phyloP scores from a whole-genome alignment of 2,888 invertebrate species.

The Lasioglossum zephyrum region DNA sequence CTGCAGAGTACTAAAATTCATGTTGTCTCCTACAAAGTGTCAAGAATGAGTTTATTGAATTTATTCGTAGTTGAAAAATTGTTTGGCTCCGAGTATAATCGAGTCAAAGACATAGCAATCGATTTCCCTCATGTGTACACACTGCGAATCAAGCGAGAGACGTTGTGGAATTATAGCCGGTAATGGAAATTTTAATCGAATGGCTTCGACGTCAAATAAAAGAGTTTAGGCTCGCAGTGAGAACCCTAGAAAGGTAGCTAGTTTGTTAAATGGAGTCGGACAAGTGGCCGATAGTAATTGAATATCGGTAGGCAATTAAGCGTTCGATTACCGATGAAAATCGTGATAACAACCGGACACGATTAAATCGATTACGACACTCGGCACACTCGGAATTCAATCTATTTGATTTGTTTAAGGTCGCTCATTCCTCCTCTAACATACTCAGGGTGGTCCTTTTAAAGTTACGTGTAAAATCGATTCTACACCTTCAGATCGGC shows the following conservation, averaged over 20 bases:
- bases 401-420: not conserved
- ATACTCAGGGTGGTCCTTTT: not conserved
- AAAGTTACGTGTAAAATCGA: too few species aligned
- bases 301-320: slow-evolving; percentile 64
- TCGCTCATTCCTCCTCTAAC: not conserved
- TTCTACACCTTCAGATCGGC: too few species aligned
- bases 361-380: slow-evolving; percentile 43
- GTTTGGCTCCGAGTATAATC: too few species aligned
- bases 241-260: slow-evolving; percentile 12
- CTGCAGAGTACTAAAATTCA: not conserved
- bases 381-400: not conserved
- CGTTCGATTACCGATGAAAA: slow-evolving; percentile 50
- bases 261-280: slow-evolving; percentile 45
- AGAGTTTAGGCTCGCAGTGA: not conserved
- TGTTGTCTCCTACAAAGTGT: too few species aligned
- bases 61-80: not conserved
- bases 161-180: slow-evolving; percentile 32
- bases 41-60: not conserved
- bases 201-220: slow-evolving; percentile 18
- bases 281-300: slow-evolving; percentile 63
- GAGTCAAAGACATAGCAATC: not conserved
- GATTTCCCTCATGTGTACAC: not conserved
- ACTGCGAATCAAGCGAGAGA: slow-evolving; percentile 19
- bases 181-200: slow-evolving; percentile 64
- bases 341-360: slow-evolving; percentile 42